A percentile compares a stretch with the other conserved stretches of the same genome.
These are phyloP conservation scores for Onychomys arenicola DNA, from an alignment of 2,797 vertebrate genomes.

Conservation along the genomic window DNA sequence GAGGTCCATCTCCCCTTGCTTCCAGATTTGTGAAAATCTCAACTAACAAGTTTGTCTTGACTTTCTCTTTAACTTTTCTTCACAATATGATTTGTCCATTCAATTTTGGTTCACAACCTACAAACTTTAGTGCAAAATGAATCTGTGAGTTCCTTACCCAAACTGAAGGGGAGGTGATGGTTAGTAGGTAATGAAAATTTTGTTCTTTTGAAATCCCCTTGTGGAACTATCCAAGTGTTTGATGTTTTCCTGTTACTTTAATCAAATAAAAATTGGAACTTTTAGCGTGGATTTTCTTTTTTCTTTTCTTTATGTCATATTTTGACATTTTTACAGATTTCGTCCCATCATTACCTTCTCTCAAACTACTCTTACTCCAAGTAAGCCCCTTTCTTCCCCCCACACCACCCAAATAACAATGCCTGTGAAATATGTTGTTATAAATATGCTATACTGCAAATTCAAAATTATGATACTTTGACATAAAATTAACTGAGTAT, in stretches of 20 bases:
- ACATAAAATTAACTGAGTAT: background rate
- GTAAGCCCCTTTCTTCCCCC: background rate
- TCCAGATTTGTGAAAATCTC: background rate
- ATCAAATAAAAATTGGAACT: constrained; percentile 5
- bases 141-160: background rate
- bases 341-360: background rate
- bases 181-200: background rate
- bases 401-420: background rate
- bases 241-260: background rate
- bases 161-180: fast-evolving
- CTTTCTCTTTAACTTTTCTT: background rate
- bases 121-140: background rate
- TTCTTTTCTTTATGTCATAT: background rate
- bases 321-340: background rate
- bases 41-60: background rate
- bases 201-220: background rate
- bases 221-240: background rate
- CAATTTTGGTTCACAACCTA: fast-evolving
- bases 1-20: fast-evolving
- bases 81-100: background rate
- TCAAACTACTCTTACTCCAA: background rate
- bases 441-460: background rate
- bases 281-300: background rate
- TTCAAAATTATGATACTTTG: background rate
- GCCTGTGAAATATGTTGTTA: background rate